These are phyloP conservation scores for Gryllus bimaculatus DNA, from an alignment of 1,140 invertebrate genomes.

Conservation along the genomic window DNA sequence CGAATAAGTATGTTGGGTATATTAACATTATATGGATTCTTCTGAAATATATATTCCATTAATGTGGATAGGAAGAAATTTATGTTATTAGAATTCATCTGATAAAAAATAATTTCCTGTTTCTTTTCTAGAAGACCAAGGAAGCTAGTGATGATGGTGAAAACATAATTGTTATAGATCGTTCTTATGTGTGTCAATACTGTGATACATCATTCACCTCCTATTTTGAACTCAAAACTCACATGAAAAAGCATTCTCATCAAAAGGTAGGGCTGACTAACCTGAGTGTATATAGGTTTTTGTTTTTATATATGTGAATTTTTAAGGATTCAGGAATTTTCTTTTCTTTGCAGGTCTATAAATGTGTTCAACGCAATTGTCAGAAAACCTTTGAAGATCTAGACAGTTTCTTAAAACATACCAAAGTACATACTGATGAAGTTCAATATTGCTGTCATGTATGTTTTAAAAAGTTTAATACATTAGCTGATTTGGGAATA, in stretches of 20 bases:
- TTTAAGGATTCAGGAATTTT: neutral
- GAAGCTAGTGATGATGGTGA: neutral
- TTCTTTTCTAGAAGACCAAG: neutral
- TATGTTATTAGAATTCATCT: too few relatives aligned
- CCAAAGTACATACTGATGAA: slow-evolving; percentile 43
- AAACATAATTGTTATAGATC: slow-evolving; percentile 33
- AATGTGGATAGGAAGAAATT: too few relatives aligned
- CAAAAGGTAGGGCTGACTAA: slow-evolving; percentile 36
- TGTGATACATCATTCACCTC: slow-evolving; percentile 38
- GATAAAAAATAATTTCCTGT: too few relatives aligned
- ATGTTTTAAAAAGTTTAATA: slow-evolving; percentile 48
- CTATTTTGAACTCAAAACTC: slow-evolving; percentile 44
- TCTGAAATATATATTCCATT: too few relatives aligned
- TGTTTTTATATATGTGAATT: slow-evolving; percentile 31
- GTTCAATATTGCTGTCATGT: slow-evolving; percentile 52
- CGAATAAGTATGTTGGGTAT: too few relatives aligned
- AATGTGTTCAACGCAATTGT: slow-evolving; percentile 53
- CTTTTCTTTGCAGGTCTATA: slow-evolving; percentile 47
- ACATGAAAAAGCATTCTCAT: slow-evolving; percentile 41
- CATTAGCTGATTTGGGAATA: slow-evolving; percentile 47
- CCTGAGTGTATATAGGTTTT: slow-evolving; percentile 30
- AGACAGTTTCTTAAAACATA: slow-evolving; percentile 53
- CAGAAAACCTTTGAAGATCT: slow-evolving; percentile 49
- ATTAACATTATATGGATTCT: too few relatives aligned
- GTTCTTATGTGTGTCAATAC: slow-evolving; percentile 46